Evolutionary conservation across 1,140 invertebrate species (phyloP).

Genomic region (Caenorhabditis tropicalis): DNA sequence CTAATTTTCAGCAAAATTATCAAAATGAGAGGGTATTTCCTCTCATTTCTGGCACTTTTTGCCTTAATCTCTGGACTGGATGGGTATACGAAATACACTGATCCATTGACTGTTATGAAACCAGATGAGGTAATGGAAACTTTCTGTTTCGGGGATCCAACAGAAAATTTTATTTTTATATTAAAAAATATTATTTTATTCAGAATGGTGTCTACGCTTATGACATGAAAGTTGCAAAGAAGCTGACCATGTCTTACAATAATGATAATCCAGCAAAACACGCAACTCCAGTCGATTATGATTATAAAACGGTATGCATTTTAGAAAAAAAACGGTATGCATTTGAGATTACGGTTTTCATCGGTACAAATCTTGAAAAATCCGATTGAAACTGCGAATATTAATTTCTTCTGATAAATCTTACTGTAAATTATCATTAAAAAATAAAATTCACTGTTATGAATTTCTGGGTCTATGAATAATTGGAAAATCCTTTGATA

Average conservation of each 20-base stretch:
- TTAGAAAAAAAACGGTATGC: too few species aligned
- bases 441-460: too few species aligned
- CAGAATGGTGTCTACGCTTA: conserved; percentile 65
- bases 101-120: neutral
- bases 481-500: too few species aligned
- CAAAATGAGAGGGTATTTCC: neutral
- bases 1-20: neutral
- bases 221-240: conserved; percentile 55
- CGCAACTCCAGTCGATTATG: conserved; percentile 60
- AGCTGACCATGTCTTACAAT: conserved; percentile 58
- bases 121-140: neutral
- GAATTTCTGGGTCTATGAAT: too few species aligned
- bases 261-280: conserved; percentile 42
- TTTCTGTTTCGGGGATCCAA: too few species aligned
- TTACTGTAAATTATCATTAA: too few species aligned
- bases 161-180: neutral
- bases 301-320: conserved; percentile 54
- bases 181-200: neutral
- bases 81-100: neutral
- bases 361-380: neutral
- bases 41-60: too few species aligned
- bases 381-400: too few species aligned
- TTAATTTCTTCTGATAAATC: too few species aligned
- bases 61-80: neutral
- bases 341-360: too few species aligned